phyloP scores from a whole-genome alignment of 2,113 vertebrate genomes.

The Protomyctophum bolini region DNA sequence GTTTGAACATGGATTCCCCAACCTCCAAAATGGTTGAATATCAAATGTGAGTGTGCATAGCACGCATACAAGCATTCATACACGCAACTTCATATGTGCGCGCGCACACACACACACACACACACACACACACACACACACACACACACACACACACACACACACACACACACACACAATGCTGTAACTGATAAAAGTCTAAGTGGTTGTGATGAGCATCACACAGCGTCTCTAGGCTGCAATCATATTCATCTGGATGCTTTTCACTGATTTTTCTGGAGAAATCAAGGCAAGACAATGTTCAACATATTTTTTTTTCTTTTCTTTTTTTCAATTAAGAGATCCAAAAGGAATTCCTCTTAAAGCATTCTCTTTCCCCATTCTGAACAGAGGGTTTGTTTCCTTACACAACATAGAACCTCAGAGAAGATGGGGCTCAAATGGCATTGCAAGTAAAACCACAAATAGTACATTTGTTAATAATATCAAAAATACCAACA shows the following conservation, averaged over 20 bases:
- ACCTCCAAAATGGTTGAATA: too few species aligned
- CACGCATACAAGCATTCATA: not conserved
- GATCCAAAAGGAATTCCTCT: slow-evolving; percentile 41
- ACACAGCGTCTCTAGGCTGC: slow-evolving; percentile 28
- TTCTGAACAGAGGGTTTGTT: slow-evolving; percentile 35
- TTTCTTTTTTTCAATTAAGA: slow-evolving; percentile 17
- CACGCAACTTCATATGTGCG: slow-evolving; percentile 12
- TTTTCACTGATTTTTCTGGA: slow-evolving; percentile 30
- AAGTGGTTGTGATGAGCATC: slow-evolving; percentile 29
- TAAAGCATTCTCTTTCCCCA: slow-evolving; percentile 28
- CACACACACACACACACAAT: slow-evolving; percentile 33
- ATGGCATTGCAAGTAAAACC: slow-evolving; percentile 58
- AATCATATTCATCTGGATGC: slow-evolving; percentile 31
- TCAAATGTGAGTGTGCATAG: not conserved
- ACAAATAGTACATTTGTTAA: slow-evolving; percentile 64
- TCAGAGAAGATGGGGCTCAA: slow-evolving; percentile 47
- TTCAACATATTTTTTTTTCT: slow-evolving; percentile 28
- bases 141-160: slow-evolving; percentile 27
- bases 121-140: slow-evolving; percentile 21
- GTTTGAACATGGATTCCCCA: too few species aligned
- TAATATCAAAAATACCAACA: slow-evolving; percentile 77
- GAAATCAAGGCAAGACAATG: slow-evolving; percentile 57
- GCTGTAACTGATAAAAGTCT: slow-evolving; percentile 35
- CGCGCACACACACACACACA: slow-evolving; percentile 37
- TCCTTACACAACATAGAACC: slow-evolving; percentile 49